These are phyloP conservation scores for Lottia scabra DNA, from an alignment of 2,888 invertebrate species.

Conservation along the genomic window DNA sequence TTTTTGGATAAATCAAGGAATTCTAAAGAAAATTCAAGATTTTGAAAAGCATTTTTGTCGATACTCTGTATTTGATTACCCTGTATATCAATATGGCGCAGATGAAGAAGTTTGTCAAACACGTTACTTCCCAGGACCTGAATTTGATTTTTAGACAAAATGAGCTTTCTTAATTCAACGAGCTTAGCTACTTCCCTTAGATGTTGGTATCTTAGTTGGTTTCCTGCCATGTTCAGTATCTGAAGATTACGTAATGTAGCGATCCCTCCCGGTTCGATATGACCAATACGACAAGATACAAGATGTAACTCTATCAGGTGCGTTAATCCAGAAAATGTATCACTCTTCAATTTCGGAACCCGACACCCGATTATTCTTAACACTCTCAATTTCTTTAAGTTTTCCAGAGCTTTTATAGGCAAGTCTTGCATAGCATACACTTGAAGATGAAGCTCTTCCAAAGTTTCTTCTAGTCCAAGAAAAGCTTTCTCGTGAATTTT, in stretches of 20 bases:
- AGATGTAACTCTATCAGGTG: conserved; percentile 31
- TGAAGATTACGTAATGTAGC: conserved; percentile 21
- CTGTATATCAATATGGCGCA: conserved; percentile 19
- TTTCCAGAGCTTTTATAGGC: conserved; percentile 25
- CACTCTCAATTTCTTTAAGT: conserved; percentile 20
- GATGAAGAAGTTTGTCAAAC: conserved; percentile 22
- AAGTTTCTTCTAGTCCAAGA: conserved; percentile 29
- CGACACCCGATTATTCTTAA: conserved; percentile 31
- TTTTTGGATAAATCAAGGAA: conserved; percentile 23
- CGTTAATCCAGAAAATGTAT: conserved; percentile 24
- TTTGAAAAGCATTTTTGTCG: conserved; percentile 22
- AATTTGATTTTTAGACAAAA: conserved; percentile 26
- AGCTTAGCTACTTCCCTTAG: conserved; percentile 21
- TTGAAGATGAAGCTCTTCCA: conserved; percentile 30
- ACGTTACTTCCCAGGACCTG: conserved; percentile 14
- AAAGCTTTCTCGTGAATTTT: conserved; percentile 32
- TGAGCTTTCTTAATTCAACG: conserved; percentile 22
- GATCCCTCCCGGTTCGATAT: conserved; percentile 28
- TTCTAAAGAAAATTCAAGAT: conserved; percentile 24
- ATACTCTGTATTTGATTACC: conserved; percentile 19
- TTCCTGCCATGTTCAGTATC: conserved; percentile 22
- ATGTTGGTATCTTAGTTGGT: conserved; percentile 20
- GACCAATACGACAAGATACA: conserved; percentile 28
- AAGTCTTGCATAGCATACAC: conserved; percentile 28
- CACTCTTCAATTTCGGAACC: conserved; percentile 20